Evolutionary conservation across 2,888 invertebrate species (phyloP).

Genomic region (Dyspetes luteomarginatus): DNA sequence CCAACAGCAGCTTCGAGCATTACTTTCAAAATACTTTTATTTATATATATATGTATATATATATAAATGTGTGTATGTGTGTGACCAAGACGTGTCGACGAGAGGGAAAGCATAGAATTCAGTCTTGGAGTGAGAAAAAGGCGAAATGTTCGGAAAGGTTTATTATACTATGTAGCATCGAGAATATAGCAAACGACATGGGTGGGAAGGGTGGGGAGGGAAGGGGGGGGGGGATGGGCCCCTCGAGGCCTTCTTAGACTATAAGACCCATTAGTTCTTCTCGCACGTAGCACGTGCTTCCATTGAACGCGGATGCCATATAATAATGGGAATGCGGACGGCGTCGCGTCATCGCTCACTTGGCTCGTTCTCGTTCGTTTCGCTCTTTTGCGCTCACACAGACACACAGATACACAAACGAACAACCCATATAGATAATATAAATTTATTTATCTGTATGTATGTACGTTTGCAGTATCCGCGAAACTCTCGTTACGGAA

Average conservation of each 20-base stretch:
- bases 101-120: slow-evolving; percentile 46
- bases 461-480: slow-evolving; percentile 27
- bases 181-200: slow-evolving; percentile 21
- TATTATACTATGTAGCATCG: slow-evolving; percentile 46
- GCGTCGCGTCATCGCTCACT: slow-evolving; percentile 65
- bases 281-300: slow-evolving; percentile 63
- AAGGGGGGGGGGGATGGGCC: slow-evolving; percentile 25
- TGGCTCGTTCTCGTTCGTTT: slow-evolving; percentile 36
- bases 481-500: slow-evolving; percentile 63
- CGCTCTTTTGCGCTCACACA: slow-evolving; percentile 33
- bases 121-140: slow-evolving; percentile 35
- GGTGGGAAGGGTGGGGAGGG: slow-evolving; percentile 22
- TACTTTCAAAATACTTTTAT: slow-evolving; percentile 60
- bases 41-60: slow-evolving; percentile 23
- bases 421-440: neutral
- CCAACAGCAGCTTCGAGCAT: slow-evolving; percentile 44
- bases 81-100: slow-evolving; percentile 37
- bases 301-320: slow-evolving; percentile 66
- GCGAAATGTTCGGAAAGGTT: slow-evolving; percentile 59
- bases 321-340: slow-evolving; percentile 67
- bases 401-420: neutral
- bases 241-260: slow-evolving; percentile 16
- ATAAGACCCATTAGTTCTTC: slow-evolving; percentile 65
- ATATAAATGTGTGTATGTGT: neutral
- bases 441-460: neutral